Percentiles rank a stretch among this genome's conserved stretches.
Evolutionary conservation across 2,888 invertebrate genomes (phyloP).

Genomic region (Drosophila dives): DNA sequence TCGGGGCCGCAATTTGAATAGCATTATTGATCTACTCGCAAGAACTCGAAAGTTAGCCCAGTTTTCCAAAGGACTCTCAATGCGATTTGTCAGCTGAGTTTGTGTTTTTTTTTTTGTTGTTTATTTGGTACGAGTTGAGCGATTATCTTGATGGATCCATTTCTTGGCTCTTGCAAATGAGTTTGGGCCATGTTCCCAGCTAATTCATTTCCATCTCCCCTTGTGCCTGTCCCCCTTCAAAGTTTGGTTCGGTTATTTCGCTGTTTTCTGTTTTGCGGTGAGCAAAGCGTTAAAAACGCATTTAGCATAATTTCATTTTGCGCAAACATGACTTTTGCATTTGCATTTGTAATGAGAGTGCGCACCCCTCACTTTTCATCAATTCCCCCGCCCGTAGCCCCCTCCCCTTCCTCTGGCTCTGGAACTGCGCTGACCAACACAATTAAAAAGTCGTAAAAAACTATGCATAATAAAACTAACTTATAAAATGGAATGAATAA

Average conservation of each 20-base stretch:
- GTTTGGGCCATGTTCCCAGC: conserved; percentile 33
- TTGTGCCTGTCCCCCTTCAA: not conserved
- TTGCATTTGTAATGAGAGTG: conserved; percentile 63
- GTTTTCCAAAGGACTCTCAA: conserved; percentile 10
- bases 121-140: conserved; percentile 13
- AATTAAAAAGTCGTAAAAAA: conserved; percentile 70
- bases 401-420: not conserved
- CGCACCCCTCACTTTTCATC: conserved; percentile 1
- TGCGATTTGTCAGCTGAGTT: conserved; percentile 5
- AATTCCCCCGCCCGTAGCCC: not conserved
- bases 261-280: conserved; percentile 32
- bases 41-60: conserved; percentile 3
- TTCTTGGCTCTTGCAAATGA: conserved; percentile 47
- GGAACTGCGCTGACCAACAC: conserved; percentile 24
- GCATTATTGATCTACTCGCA: conserved; percentile 56
- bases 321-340: conserved; percentile 69
- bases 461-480: conserved; percentile 38
- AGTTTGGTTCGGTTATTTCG: not conserved
- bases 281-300: conserved; percentile 59
- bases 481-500: conserved; percentile 20
- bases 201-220: conserved; percentile 8
- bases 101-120: not conserved
- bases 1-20: conserved; percentile 47
- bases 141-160: conserved; percentile 57
- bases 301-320: conserved; percentile 63